phyloP scores from a whole-genome alignment of 2,888 invertebrate species.

The Drosophila differens region DNA sequence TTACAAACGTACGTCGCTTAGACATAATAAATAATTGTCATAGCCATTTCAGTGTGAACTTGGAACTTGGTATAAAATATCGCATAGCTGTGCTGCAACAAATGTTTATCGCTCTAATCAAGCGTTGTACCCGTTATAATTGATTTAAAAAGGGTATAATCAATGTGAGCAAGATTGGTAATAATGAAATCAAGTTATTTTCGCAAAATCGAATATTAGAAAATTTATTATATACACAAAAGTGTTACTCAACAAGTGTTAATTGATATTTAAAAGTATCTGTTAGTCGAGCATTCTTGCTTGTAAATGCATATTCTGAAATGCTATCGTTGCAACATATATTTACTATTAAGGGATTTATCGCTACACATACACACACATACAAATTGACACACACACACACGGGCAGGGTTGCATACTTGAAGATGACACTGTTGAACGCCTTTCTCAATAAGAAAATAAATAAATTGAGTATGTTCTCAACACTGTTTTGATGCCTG shows the following conservation, averaged over 20 bases:
- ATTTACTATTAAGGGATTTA: constrained; percentile 8
- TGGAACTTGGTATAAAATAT: constrained; percentile 4
- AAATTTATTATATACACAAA: background rate
- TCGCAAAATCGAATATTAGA: background rate
- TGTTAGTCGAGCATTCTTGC: background rate
- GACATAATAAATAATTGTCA: constrained; percentile 3
- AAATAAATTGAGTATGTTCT: constrained; percentile 26
- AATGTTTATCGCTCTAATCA: constrained; percentile 1
- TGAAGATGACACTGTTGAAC: constrained; percentile 14
- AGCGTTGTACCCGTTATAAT: background rate
- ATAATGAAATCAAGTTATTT: background rate
- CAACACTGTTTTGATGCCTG: constrained; percentile 12
- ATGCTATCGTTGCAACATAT: constrained; percentile 1
- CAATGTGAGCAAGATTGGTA: background rate
- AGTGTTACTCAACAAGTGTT: background rate
- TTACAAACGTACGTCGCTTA: background rate
- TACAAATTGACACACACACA: background rate
- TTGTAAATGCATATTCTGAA: constrained; percentile 10
- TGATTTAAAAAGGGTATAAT: background rate
- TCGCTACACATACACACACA: constrained; percentile 7
- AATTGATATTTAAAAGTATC: background rate
- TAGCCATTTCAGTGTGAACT: background rate
- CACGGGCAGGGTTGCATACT: constrained; percentile 4
- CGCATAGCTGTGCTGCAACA: constrained; percentile 9
- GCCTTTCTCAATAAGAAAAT: constrained; percentile 42